Evolutionary conservation across 2,888 invertebrate species (phyloP).

Genomic region (Scaeva pyrastri): DNA sequence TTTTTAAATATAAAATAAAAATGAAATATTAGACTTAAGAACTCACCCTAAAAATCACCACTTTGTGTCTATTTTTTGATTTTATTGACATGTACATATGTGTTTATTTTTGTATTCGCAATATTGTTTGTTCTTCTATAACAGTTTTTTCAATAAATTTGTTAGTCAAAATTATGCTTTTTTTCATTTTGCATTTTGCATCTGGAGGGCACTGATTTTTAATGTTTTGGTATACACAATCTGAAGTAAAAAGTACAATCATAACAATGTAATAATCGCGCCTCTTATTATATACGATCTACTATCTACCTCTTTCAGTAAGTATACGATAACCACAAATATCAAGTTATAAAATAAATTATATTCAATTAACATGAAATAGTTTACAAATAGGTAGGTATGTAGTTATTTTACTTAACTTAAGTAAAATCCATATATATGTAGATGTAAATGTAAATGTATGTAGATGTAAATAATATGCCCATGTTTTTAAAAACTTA

Average conservation of each 20-base stretch:
- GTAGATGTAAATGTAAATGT: too few species aligned
- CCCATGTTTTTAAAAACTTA: too few species aligned
- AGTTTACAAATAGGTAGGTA: background rate
- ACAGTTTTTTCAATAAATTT: too few species aligned
- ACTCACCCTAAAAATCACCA: background rate
- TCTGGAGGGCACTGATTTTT: too few species aligned
- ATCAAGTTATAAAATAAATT: conserved; percentile 17
- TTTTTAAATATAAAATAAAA: too few species aligned
- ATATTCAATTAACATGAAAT: conserved; percentile 1
- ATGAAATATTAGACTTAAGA: background rate
- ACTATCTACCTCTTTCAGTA: conserved; percentile 3
- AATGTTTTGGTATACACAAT: too few species aligned
- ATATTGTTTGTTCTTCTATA: background rate
- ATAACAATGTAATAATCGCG: too few species aligned
- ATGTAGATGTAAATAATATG: too few species aligned
- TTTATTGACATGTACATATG: background rate
- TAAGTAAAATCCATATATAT: background rate
- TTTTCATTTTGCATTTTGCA: too few species aligned
- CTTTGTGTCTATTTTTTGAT: background rate
- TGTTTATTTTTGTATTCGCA: background rate
- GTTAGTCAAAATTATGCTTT: too few species aligned
- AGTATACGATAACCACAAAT: background rate
- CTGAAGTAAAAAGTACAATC: background rate
- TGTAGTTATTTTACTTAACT: background rate
- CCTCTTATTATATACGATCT: background rate